These are phyloP conservation scores for Ormyrus pomaceus DNA, from an alignment of 2,888 invertebrate genomes.

Conservation along the genomic window DNA sequence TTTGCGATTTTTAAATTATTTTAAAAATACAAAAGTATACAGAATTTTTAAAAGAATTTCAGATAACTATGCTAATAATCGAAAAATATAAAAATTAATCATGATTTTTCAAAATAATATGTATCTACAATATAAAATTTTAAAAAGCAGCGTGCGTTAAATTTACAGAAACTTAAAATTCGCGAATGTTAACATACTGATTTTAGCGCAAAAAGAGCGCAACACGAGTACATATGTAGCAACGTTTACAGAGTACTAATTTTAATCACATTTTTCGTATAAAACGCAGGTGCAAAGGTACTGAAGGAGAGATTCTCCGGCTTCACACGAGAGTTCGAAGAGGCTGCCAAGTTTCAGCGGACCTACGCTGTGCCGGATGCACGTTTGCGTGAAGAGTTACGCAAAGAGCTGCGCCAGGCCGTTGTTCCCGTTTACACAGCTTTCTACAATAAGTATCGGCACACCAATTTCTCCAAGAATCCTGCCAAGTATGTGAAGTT, in stretches of 20 bases:
- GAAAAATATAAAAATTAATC: too few species aligned
- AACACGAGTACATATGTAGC: not conserved
- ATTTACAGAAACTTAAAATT: too few species aligned
- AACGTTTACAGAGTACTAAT: too few species aligned
- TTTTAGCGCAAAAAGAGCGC: not conserved
- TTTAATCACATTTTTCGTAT: not conserved
- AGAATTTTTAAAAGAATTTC: too few species aligned
- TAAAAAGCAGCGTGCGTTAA: too few species aligned
- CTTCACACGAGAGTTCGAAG: constrained; percentile 97
- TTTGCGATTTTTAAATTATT: too few species aligned
- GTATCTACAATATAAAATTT: too few species aligned
- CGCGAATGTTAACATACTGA: not conserved
- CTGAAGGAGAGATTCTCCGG: constrained; percentile 76
- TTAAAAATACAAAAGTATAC: too few species aligned
- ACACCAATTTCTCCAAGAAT: constrained; percentile 92
- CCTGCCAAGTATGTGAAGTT: constrained; percentile 95
- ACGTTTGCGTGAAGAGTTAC: constrained; percentile 90
- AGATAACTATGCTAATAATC: too few species aligned
- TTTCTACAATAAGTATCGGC: constrained; percentile 86
- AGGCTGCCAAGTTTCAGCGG: constrained; percentile 88
- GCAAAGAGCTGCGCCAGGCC: constrained; percentile 92
- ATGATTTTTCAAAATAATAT: too few species aligned
- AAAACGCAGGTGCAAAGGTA: constrained; percentile 65
- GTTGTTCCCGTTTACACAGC: constrained; percentile 90
- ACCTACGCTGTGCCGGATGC: constrained; percentile 95